These are phyloP conservation scores for Hydrozoanthus gracilis DNA, from an alignment of 92 coral and sea anemone species.

Conservation along the genomic window DNA sequence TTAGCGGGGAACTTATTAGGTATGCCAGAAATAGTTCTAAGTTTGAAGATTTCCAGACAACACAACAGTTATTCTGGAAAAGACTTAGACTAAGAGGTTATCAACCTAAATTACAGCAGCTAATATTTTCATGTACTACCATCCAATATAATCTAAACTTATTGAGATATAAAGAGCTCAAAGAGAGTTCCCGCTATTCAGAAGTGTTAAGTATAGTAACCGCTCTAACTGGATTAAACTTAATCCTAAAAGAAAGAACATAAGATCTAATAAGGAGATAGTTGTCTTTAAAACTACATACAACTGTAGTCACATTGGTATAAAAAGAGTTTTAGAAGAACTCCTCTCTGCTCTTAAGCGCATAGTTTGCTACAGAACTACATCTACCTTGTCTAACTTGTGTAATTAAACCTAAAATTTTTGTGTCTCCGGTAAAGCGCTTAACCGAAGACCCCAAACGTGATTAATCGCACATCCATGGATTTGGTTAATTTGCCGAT, in stretches of 20 bases:
- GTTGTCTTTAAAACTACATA: conserved; percentile 30
- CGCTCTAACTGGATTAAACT: neutral
- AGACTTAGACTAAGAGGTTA: neutral
- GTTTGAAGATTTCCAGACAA: neutral
- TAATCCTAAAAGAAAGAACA: neutral
- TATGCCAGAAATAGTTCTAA: neutral
- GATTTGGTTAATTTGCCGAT: neutral
- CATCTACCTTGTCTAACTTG: no score
- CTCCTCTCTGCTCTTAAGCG: no score
- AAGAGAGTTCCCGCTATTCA: conserved; percentile 27
- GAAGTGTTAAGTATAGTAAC: neutral
- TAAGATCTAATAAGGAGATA: conserved; percentile 1
- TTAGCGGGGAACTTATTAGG: neutral
- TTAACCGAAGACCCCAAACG: neutral
- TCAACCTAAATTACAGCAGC: neutral
- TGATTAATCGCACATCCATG: neutral
- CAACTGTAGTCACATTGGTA: conserved; percentile 27
- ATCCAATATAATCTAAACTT: no score
- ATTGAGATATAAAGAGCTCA: no score
- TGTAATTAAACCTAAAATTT: no score
- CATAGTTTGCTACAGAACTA: no score
- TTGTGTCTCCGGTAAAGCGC: neutral
- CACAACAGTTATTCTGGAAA: neutral
- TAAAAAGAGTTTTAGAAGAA: conserved; percentile 26
- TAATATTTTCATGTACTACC: no score